Evolutionary conservation across 92 coral and sea anemone species (phyloP).

Genomic region (Anthopleura xanthogrammica): DNA sequence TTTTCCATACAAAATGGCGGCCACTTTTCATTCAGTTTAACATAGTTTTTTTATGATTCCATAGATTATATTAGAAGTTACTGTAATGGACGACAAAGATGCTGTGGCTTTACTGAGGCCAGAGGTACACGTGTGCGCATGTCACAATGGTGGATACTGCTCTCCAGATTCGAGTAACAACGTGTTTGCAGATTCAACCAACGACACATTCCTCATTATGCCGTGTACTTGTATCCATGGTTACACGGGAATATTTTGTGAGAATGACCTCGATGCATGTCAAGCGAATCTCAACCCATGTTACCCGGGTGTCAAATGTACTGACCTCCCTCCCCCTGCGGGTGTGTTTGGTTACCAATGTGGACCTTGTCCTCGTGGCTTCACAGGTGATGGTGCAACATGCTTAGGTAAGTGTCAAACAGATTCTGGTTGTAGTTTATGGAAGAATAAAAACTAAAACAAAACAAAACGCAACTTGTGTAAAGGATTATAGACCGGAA

Average conservation of each 20-base stretch:
- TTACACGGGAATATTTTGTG: constrained; percentile 64
- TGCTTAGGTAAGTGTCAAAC: constrained; percentile 52
- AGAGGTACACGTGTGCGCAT: constrained; percentile 58
- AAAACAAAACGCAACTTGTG: too few species aligned
- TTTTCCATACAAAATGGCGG: too few species aligned
- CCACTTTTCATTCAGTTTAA: not conserved
- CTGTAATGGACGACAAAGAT: constrained; percentile 55
- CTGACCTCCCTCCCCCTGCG: constrained; percentile 43
- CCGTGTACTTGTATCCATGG: constrained; percentile 68
- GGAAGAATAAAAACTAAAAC: too few species aligned
- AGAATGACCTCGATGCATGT: constrained; percentile 46
- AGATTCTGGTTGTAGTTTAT: too few species aligned
- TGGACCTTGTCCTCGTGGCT: constrained; percentile 76
- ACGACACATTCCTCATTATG: constrained; percentile 36
- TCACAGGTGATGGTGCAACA: constrained; percentile 57
- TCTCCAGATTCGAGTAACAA: constrained; percentile 36
- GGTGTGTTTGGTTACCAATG: constrained; percentile 49
- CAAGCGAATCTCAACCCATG: constrained; percentile 43
- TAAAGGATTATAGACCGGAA: too few species aligned
- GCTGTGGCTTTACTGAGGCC: constrained; percentile 62
- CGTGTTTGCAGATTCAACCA: constrained; percentile 35
- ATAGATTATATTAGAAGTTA: constrained; percentile 58
- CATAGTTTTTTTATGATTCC: not conserved
- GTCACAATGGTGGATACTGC: constrained; percentile 62
- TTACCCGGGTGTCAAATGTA: constrained; percentile 37